Conservation (phyloP, 2,113 vertebrate genomes). For the Dasypus novemcinctus region DNA sequence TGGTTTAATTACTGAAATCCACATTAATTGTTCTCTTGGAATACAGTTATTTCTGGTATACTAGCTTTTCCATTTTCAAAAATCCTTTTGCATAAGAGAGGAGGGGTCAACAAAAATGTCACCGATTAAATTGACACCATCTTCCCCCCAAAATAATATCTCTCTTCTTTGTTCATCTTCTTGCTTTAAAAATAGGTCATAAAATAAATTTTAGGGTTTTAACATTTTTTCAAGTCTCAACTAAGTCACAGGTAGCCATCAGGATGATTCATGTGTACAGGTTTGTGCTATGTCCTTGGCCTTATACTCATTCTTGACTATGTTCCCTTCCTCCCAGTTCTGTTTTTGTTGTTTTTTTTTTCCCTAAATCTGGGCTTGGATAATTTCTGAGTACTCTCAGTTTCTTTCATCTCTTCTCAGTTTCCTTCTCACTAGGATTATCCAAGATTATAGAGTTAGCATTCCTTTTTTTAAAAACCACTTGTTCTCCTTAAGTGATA, state of each 20-base stretch:
- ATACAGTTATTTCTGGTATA: background rate
- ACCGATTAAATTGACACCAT: background rate
- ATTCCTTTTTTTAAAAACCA: conserved; percentile 46
- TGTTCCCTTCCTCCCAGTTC: background rate
- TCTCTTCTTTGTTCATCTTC: background rate
- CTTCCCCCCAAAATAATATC: background rate
- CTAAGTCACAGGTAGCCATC: background rate
- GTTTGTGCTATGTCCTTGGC: background rate
- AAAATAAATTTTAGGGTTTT: background rate
- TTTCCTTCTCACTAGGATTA: conserved; percentile 59
- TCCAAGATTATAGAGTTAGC: conserved; percentile 65
- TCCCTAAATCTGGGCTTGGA: conserved; percentile 36
- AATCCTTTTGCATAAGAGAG: background rate
- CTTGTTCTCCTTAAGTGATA: conserved; percentile 49
- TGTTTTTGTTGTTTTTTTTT: conserved; percentile 47
- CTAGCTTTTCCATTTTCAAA: background rate
- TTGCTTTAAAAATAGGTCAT: background rate
- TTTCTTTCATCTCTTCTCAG: conserved; percentile 42
- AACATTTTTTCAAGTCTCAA: conserved; percentile 15
- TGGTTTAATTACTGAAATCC: background rate
- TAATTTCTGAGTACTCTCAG: background rate
- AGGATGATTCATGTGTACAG: background rate
- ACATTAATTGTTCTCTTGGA: background rate
- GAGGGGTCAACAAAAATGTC: background rate
- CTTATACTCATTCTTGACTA: background rate